These are phyloP conservation scores for Austrofundulus limnaeus DNA, from an alignment of 2,113 vertebrate genomes.

Conservation along the genomic window DNA sequence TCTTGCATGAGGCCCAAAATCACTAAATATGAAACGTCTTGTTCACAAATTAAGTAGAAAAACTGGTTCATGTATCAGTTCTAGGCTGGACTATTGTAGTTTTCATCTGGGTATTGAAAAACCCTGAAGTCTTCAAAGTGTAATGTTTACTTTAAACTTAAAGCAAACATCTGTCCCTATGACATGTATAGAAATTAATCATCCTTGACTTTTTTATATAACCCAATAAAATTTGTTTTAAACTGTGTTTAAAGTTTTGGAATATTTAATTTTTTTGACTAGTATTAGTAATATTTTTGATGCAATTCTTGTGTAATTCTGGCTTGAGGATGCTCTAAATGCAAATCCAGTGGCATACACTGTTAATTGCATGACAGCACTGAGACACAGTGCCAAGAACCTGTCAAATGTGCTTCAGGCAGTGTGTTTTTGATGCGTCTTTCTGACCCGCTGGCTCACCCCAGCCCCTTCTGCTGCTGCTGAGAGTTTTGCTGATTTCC, in stretches of 20 bases:
- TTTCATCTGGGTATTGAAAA: too few relatives aligned
- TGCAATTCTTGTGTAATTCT: constrained; percentile 15
- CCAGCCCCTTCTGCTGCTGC: constrained; percentile 50
- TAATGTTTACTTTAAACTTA: too few relatives aligned
- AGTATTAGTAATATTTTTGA: constrained; percentile 6
- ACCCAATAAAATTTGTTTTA: background rate
- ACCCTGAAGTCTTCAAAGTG: too few relatives aligned
- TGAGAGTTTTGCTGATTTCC: constrained; percentile 64
- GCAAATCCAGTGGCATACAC: constrained; percentile 50
- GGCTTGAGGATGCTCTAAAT: constrained; percentile 37
- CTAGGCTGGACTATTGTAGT: too few relatives aligned
- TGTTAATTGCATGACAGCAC: constrained; percentile 61
- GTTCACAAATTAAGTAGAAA: too few relatives aligned
- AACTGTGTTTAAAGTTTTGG: background rate
- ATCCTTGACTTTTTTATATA: background rate
- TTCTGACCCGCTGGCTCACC: constrained; percentile 59
- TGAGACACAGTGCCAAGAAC: constrained; percentile 47
- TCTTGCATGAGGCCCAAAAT: too few relatives aligned
- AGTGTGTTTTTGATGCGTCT: constrained; percentile 54
- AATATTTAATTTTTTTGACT: constrained; percentile 1
- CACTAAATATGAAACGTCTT: too few relatives aligned
- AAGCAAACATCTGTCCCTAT: background rate
- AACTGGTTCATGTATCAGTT: too few relatives aligned
- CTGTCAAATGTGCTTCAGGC: constrained; percentile 64
- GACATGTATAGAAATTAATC: background rate